phyloP scores from a whole-genome alignment of 2,113 vertebrate species.

The Cryptomyrus ogoouensis region DNA sequence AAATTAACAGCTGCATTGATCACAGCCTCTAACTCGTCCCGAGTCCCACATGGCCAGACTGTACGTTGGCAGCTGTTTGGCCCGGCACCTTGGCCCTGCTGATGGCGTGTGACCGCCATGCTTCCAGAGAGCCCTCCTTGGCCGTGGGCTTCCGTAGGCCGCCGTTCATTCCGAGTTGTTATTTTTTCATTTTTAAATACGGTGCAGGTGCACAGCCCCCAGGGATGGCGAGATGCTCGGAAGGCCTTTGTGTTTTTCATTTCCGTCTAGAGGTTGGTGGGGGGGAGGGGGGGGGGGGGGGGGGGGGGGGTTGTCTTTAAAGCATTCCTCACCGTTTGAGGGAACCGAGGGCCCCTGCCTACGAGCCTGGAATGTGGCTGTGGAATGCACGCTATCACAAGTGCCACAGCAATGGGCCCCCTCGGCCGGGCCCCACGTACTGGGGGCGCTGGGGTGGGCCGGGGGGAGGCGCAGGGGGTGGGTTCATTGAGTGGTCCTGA shows the following conservation, averaged over 20 bases:
- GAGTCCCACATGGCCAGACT: constrained; percentile 28
- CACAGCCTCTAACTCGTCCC: constrained; percentile 20
- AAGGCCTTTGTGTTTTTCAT: constrained; percentile 55
- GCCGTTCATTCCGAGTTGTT: neutral
- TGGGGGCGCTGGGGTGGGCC: neutral
- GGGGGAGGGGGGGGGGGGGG: neutral
- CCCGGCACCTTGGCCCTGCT: constrained; percentile 16
- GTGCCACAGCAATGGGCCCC: constrained; percentile 30
- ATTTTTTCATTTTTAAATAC: neutral
- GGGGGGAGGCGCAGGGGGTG: constrained; percentile 17
- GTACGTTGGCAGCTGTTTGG: constrained; percentile 14
- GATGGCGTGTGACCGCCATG: neutral
- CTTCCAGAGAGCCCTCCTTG: neutral
- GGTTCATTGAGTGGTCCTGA: constrained; percentile 17
- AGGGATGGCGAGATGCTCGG: neutral
- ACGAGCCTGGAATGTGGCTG: constrained; percentile 44
- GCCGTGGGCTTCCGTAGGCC: neutral
- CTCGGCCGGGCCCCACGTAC: constrained; percentile 22
- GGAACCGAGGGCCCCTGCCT: constrained; percentile 60
- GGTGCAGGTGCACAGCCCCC: constrained; percentile 42
- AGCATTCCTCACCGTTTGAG: constrained; percentile 57
- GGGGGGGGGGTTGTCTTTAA: neutral
- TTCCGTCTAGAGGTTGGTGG: constrained; percentile 48
- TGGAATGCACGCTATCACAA: constrained; percentile 64
- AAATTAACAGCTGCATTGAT: constrained; percentile 35